phyloP scores from a whole-genome alignment of 2,888 invertebrate species.

The Cataglyphis rosenhaueri region DNA sequence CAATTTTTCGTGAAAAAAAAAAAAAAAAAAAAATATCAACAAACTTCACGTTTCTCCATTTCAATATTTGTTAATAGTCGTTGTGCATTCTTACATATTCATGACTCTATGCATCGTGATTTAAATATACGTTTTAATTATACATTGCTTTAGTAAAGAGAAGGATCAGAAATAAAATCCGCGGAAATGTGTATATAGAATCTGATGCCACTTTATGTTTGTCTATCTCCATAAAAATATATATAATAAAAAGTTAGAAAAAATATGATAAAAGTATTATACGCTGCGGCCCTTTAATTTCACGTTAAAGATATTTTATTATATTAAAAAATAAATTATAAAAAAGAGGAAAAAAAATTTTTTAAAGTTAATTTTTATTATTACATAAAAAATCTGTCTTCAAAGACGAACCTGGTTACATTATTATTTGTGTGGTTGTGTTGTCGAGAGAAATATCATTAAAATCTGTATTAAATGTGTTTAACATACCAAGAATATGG shows the following conservation, averaged over 20 bases:
- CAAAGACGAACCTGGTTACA: not conserved
- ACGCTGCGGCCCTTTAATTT: not conserved
- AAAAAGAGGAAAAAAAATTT: not conserved
- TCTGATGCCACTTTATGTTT: not conserved
- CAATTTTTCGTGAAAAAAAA: constrained; percentile 49
- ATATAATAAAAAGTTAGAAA: not conserved
- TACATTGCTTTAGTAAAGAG: constrained; percentile 1
- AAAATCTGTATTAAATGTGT: not conserved
- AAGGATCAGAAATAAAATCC: too few relatives aligned
- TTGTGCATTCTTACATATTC: not conserved
- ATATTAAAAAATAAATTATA: not conserved
- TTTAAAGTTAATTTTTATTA: not conserved
- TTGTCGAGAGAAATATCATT: not conserved
- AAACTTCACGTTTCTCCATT: not conserved
- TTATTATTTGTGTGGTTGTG: not conserved
- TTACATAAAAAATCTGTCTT: not conserved
- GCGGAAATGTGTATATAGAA: not conserved
- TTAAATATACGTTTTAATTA: not conserved
- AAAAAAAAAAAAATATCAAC: not conserved
- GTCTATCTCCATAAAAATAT: not conserved
- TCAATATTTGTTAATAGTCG: not conserved
- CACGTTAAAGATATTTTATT: not conserved
- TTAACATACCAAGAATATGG: not conserved
- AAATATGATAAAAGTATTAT: not conserved
- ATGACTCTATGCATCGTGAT: not conserved